Evolutionary conservation across 37 sponge, comb jelly and placozoan species (phyloP), one percentile per base, ranked within the genome.

Genomic region (Halisarca cf. caerulea): DNA sequence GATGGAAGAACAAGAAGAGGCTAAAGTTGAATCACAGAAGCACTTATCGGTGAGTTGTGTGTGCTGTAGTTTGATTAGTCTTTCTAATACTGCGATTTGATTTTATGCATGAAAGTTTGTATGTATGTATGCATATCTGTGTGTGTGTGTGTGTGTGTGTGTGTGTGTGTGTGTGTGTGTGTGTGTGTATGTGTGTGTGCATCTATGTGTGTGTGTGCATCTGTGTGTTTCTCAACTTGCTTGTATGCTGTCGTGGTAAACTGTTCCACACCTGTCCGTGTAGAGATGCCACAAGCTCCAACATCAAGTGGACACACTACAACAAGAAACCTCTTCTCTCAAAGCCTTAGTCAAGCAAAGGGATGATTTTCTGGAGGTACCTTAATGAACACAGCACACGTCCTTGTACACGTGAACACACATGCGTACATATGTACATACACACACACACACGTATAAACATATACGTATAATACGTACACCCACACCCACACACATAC

Each of bases 351-450:
- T 86, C 58, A 27, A 30, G 1, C 68, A 59, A 73, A 82, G 92
- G 57, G 89, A 88, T 34, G 86, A 88, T 17, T 88, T 85, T 69
- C 24, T 88, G 4, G 89, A 87, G 88, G 91, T 90, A 1, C 57
- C 78, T 78, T 28, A 15, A n/a, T n/a, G n/a, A n/a, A n/a, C n/a
- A n/a, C n/a, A n/a, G n/a, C n/a, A n/a, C n/a, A n/a, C n/a, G n/a
- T n/a, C n/a, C n/a, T n/a, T n/a, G n/a, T n/a, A n/a, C n/a, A n/a
- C n/a, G n/a, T n/a, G n/a, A n/a, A n/a, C n/a, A n/a, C n/a, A n/a
- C n/a, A n/a, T n/a, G n/a, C n/a, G n/a, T n/a, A n/a, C n/a, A n/a
- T n/a, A n/a, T n/a, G n/a, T n/a, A n/a, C n/a, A n/a, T n/a, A n/a
- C n/a, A n/a, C n/a, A n/a, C n/a, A n/a, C n/a, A n/a, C n/a, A n/a